Conservation (phyloP, 64 coral and sea anemone genomes). For the Catalaphyllia jardinei region DNA sequence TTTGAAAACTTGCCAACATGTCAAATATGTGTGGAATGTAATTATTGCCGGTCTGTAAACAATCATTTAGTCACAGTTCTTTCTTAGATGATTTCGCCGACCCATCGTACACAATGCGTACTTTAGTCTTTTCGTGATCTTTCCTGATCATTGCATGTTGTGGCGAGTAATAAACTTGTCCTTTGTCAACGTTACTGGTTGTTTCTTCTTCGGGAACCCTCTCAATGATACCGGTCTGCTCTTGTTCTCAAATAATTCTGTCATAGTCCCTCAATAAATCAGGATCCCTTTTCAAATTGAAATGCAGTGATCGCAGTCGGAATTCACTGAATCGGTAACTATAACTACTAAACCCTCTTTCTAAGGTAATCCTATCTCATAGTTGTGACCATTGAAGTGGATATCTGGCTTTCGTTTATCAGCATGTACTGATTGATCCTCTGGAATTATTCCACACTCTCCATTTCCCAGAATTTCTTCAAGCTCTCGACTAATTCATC, state of each 20-base stretch:
- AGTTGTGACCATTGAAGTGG: constrained; percentile 50
- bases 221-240: constrained; percentile 69
- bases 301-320: constrained; percentile 62
- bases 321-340: too few species aligned
- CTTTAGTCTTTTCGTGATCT: constrained; percentile 62
- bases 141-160: constrained; percentile 64
- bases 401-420: too few species aligned
- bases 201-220: constrained; percentile 38
- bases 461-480: constrained; percentile 74
- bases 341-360: constrained; percentile 59
- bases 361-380: constrained; percentile 67
- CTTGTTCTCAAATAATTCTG: constrained; percentile 73
- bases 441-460: constrained; percentile 62
- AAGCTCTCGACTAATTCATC: constrained; percentile 35
- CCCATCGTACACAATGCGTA: constrained; percentile 75
- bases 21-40: constrained; percentile 31
- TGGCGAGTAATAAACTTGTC: constrained; percentile 54
- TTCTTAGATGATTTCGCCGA: constrained; percentile 48
- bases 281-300: constrained; percentile 66
- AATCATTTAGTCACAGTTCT: constrained; percentile 42
- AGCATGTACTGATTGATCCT: too few species aligned
- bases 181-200: constrained; percentile 7
- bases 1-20: constrained; percentile 23
- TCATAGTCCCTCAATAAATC: constrained; percentile 66
- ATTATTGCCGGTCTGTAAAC: constrained; percentile 36